Evolutionary conservation across 2,888 invertebrate species (phyloP), one percentile per base, ranked within the genome.

Genomic region (Nipponacmea schrenckii): DNA sequence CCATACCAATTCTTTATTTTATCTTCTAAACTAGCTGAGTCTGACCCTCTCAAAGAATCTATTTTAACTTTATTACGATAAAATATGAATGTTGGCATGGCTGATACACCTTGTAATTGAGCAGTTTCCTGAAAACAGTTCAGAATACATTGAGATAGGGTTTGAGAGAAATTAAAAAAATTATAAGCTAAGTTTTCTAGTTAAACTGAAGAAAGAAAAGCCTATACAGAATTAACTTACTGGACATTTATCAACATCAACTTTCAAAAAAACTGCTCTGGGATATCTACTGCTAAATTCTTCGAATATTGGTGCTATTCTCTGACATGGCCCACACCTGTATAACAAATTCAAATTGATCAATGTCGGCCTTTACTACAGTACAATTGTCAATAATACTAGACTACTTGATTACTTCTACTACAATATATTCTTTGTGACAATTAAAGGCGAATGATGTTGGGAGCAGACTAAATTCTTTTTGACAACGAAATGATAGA

Each of bases 21-120:
- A 63, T 92, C 93, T 90, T 98, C 97, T 72, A 99, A 89, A 0
- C 92, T 91, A 12, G 90, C 90, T 0, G 95, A 91, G 90, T 98
- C 95, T 0, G 97, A 97, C 15, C 98, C 98, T 90, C 95, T 94
- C 80, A 96, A 91, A 62, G 93, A 91, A 86, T 96, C 97, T 83
- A 98, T 91, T 78, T 87, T 89, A 17, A 77, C 75, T 81, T 86
- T 86, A 78, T 89, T 97, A 81, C 94, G 93, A 89, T 95, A 98
- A 87, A 98, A 96, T 80, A 97, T 93, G 87, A 99, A 99, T 0
- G 99, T 99, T 31, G 99, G 99, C 97, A 99, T 98, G 0, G 97
- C 96, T 71, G 94, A 94, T 62, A 99, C 95, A 70, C 95, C 95
- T 87, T 98, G 95, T 17, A 92, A 91, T 39, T 93, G 92, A 1